Conservation (phyloP, 2,113 vertebrate genomes). For the Andinoacara biseriatus region DNA sequence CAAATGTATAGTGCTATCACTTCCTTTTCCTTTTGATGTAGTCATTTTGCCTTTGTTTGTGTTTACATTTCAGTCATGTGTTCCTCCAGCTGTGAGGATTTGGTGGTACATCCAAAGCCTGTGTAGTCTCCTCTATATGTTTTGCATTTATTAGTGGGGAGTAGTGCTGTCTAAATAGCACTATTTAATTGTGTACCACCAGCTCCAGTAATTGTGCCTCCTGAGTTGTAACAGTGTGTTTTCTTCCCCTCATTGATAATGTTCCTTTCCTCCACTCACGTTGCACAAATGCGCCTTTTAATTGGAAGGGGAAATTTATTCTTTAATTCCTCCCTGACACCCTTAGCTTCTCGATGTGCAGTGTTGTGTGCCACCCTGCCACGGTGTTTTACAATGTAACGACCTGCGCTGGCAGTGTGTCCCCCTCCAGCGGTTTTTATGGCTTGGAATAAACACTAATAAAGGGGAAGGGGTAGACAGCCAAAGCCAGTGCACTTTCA, state of each 20-base stretch:
- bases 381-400: slow-evolving; percentile 77
- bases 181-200: slow-evolving; percentile 67
- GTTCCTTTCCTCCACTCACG: slow-evolving; percentile 54
- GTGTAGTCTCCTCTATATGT: slow-evolving; percentile 55
- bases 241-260: slow-evolving; percentile 67
- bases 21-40: slow-evolving; percentile 38
- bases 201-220: slow-evolving; percentile 71
- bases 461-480: slow-evolving; percentile 60
- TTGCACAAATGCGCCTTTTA: slow-evolving; percentile 69
- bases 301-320: slow-evolving; percentile 74
- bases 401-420: slow-evolving; percentile 50
- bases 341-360: slow-evolving; percentile 49
- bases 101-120: slow-evolving; percentile 15
- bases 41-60: slow-evolving; percentile 20
- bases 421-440: slow-evolving; percentile 73
- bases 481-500: slow-evolving; percentile 51
- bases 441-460: slow-evolving; percentile 73
- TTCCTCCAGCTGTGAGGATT: slow-evolving; percentile 58
- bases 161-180: slow-evolving; percentile 61
- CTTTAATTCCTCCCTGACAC: slow-evolving; percentile 68
- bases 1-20: not conserved
- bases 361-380: slow-evolving; percentile 62
- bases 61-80: slow-evolving; percentile 64
- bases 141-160: slow-evolving; percentile 60
- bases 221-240: slow-evolving; percentile 72